Evolutionary conservation across 1,140 invertebrate genomes (phyloP).

Genomic region (Myzus persicae): DNA sequence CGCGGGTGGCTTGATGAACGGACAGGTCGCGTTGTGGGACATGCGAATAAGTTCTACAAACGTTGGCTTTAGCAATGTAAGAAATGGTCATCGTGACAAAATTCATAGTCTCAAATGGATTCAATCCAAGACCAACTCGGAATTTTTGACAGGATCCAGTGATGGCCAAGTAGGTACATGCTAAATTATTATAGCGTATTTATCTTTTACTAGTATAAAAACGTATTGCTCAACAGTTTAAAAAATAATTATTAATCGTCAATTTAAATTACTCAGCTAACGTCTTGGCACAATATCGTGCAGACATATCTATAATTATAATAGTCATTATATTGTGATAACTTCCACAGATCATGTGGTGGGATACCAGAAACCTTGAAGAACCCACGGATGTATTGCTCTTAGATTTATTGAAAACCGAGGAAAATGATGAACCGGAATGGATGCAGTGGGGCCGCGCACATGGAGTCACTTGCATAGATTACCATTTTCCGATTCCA

Average conservation of each 20-base stretch:
- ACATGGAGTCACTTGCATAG: conserved; percentile 69
- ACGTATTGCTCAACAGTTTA: not conserved
- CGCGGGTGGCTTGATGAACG: conserved; percentile 87
- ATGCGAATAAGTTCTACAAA: conserved; percentile 76
- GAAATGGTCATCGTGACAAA: conserved; percentile 80
- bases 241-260: too few species aligned
- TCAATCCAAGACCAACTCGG: conserved; percentile 67
- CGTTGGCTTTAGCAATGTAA: conserved; percentile 68
- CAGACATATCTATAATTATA: too few species aligned
- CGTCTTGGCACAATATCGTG: too few species aligned
- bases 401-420: conserved; percentile 65
- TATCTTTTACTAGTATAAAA: not conserved
- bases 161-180: conserved; percentile 69
- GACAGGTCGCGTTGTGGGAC: conserved; percentile 88
- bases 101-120: conserved; percentile 76
- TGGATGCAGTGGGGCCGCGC: conserved; percentile 63
- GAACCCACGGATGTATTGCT: conserved; percentile 69
- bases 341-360: conserved; percentile 68
- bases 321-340: too few species aligned
- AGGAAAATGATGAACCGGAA: conserved; percentile 51
- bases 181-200: not conserved
- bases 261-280: too few species aligned
- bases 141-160: conserved; percentile 71
- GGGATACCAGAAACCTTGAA: conserved; percentile 71
- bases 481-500: conserved; percentile 73